A percentile compares a stretch with the other conserved stretches of the same genome.
These are phyloP conservation scores for Napeogenes sylphis DNA, from an alignment of 2,888 invertebrate genomes.

Conservation along the genomic window DNA sequence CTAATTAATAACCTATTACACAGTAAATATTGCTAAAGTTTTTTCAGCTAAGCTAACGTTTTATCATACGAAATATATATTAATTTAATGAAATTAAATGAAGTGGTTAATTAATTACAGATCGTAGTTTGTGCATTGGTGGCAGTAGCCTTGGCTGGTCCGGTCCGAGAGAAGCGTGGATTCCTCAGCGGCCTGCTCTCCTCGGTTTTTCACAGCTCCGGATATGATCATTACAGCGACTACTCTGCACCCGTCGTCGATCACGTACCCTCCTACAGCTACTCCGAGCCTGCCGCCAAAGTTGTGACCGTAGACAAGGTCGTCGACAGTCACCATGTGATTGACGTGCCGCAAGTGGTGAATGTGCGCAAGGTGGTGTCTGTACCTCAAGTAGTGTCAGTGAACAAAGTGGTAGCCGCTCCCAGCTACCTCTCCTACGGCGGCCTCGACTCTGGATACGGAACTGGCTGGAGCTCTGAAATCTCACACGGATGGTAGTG, in stretches of 20 bases:
- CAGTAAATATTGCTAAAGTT: too few species aligned
- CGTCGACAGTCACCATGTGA: slow-evolving; percentile 43
- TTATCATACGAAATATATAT: too few species aligned
- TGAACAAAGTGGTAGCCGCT: slow-evolving; percentile 51
- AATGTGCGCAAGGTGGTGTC: slow-evolving; percentile 48
- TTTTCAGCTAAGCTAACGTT: too few species aligned
- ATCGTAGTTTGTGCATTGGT: slow-evolving; percentile 28
- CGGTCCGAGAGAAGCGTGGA: slow-evolving; percentile 33
- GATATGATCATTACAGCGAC: slow-evolving; percentile 12
- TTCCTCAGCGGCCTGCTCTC: slow-evolving; percentile 6
- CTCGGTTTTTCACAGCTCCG: slow-evolving; percentile 8
- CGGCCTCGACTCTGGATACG: slow-evolving; percentile 22
- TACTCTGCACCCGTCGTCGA: slow-evolving; percentile 32
- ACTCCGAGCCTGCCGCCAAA: slow-evolving; percentile 33
- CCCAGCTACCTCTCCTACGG: slow-evolving; percentile 35
- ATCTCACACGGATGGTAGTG: slow-evolving; percentile 21
- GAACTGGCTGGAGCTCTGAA: slow-evolving; percentile 25
- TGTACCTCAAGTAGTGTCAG: slow-evolving; percentile 52
- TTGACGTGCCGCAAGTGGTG: slow-evolving; percentile 46
- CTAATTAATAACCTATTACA: too few species aligned
- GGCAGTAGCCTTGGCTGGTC: slow-evolving; percentile 26
- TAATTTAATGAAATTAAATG: too few species aligned
- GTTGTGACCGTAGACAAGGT: slow-evolving; percentile 47
- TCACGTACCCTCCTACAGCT: slow-evolving; percentile 2
- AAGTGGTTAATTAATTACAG: slow-evolving; percentile 13